These are phyloP conservation scores for Trichopria drosophilae DNA, from an alignment of 2,888 invertebrate genomes.

Conservation along the genomic window DNA sequence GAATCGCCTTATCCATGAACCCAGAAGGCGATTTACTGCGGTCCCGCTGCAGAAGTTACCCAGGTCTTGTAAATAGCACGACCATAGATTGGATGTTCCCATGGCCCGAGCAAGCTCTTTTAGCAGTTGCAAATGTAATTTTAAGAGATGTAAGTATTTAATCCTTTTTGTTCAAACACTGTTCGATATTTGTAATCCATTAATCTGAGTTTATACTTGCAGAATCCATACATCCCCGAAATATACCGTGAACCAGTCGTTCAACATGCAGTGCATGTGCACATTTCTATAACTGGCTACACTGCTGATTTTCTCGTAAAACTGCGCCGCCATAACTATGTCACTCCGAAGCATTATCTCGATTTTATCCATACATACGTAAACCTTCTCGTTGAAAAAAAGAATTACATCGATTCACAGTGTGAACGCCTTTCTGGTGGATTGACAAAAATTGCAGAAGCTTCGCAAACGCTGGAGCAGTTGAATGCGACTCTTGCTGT, in stretches of 20 bases:
- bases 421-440: slow-evolving; percentile 49
- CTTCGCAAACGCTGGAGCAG: slow-evolving; percentile 77
- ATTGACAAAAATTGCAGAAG: slow-evolving; percentile 83
- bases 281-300: slow-evolving; percentile 73
- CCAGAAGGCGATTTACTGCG: slow-evolving; percentile 81
- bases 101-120: slow-evolving; percentile 88
- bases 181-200: neutral
- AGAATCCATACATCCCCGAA: slow-evolving; percentile 71
- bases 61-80: slow-evolving; percentile 88
- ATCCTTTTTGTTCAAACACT: neutral
- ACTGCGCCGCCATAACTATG: slow-evolving; percentile 79
- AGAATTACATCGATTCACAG: slow-evolving; percentile 60
- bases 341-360: slow-evolving; percentile 90
- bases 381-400: slow-evolving; percentile 73
- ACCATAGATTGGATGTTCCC: slow-evolving; percentile 94
- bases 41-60: slow-evolving; percentile 86
- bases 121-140: slow-evolving; percentile 84
- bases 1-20: slow-evolving; percentile 90
- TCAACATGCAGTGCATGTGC: slow-evolving; percentile 84
- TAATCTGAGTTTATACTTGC: slow-evolving; percentile 9
- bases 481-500: slow-evolving; percentile 79
- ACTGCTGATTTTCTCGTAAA: slow-evolving; percentile 73
- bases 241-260: slow-evolving; percentile 72
- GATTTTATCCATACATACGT: slow-evolving; percentile 83
- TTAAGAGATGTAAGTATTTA: slow-evolving; percentile 71